A percentile compares a stretch with the other conserved stretches of the same genome.
Evolutionary conservation across 2,888 invertebrate species (phyloP).

Genomic region (Drosophila prostipennis): DNA sequence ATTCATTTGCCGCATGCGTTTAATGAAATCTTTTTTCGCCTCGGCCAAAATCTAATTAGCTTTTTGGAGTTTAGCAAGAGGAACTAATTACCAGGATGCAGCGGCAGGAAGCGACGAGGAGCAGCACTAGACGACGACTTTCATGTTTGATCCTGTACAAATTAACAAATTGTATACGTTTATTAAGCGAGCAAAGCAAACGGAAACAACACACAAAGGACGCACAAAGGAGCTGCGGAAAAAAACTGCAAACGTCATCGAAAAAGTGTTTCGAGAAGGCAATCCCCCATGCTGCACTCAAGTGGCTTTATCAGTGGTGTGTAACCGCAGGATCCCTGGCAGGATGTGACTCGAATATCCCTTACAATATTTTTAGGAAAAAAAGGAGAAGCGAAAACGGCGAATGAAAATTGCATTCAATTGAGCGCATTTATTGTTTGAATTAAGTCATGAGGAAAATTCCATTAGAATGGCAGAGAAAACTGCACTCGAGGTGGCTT

Average conservation of each 20-base stretch:
- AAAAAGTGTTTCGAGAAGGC: constrained; percentile 42
- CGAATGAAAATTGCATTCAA: constrained; percentile 81
- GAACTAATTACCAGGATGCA: constrained; percentile 64
- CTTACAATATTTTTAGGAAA: constrained; percentile 62
- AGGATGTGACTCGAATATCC: constrained; percentile 66
- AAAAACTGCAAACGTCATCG: constrained; percentile 81
- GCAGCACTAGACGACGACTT: constrained; percentile 47
- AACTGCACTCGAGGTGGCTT: constrained; percentile 61
- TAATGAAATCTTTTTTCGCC: constrained; percentile 73
- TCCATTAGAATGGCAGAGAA: constrained; percentile 81
- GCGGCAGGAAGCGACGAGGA: constrained; percentile 9
- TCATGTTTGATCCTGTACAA: constrained; percentile 77
- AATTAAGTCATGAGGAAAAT: constrained; percentile 84
- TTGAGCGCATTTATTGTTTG: constrained; percentile 84
- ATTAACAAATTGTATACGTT: constrained; percentile 80
- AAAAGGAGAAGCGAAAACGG: constrained; percentile 57
- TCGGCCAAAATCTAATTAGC: constrained; percentile 71
- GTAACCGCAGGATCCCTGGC: constrained; percentile 64
- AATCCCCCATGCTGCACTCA: constrained; percentile 66
- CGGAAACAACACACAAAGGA: constrained; percentile 66
- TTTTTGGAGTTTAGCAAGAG: constrained; percentile 60
- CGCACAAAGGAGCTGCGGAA: constrained; percentile 22
- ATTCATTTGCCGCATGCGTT: constrained; percentile 65
- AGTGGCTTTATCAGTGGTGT: constrained; percentile 81
- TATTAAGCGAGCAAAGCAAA: constrained; percentile 76